These are phyloP conservation scores for Drosophila aff. DNA, from an alignment of 1,140 invertebrate species.

Conservation along the genomic window DNA sequence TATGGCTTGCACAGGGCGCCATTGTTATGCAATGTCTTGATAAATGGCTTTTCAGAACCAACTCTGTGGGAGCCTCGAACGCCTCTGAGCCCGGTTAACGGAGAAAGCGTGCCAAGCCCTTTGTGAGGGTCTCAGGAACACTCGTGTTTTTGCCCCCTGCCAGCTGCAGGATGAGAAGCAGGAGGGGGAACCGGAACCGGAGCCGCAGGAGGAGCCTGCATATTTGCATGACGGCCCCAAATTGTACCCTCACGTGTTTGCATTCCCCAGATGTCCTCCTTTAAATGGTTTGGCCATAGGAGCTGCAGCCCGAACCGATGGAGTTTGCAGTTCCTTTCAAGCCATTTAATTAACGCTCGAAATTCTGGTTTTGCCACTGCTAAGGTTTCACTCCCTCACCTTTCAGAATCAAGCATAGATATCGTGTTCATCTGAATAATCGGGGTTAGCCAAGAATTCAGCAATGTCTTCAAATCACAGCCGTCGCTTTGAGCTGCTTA, in stretches of 20 bases:
- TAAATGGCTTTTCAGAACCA: constrained; percentile 61
- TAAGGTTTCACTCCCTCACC: neutral
- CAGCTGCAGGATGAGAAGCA: neutral
- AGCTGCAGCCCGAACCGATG: constrained; percentile 3
- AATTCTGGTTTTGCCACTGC: constrained; percentile 1
- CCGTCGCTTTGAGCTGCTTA: too few relatives aligned
- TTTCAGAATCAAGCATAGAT: neutral
- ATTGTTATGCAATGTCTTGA: constrained; percentile 70
- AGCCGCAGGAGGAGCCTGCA: neutral
- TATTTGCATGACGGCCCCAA: constrained; percentile 15
- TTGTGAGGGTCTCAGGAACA: constrained; percentile 48
- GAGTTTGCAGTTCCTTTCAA: constrained; percentile 15
- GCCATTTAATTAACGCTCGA: constrained; percentile 23
- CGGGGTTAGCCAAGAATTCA: neutral
- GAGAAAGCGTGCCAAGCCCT: constrained; percentile 12
- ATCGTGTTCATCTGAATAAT: neutral
- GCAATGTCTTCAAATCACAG: neutral
- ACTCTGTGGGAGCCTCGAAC: constrained; percentile 15
- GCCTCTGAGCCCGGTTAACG: constrained; percentile 1
- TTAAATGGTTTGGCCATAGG: constrained; percentile 19
- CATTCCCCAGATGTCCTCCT: constrained; percentile 24
- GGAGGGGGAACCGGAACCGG: neutral
- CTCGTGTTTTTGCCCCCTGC: constrained; percentile 28
- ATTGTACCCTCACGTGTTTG: constrained; percentile 24
- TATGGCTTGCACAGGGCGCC: constrained; percentile 26